Conservation (phyloP, 2,888 invertebrate species). For the Eupithecia inturbata region DNA sequence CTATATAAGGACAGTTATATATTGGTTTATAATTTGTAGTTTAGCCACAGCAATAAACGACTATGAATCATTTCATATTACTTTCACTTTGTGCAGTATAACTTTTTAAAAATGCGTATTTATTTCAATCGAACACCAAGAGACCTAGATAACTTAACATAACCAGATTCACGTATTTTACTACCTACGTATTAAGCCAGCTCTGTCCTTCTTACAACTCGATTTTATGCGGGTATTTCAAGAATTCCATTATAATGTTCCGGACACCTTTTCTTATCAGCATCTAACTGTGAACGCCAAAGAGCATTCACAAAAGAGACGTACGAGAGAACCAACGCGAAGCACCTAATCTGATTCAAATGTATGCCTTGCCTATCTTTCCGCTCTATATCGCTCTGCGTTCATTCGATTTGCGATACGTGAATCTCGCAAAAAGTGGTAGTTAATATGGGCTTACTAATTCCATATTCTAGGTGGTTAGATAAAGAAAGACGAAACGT, state of each 20-base stretch:
- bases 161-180: background rate
- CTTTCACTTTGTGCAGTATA: no score
- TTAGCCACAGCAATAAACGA: no score
- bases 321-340: background rate
- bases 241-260: conserved; percentile 1
- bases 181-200: background rate
- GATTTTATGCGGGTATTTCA: background rate
- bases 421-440: background rate
- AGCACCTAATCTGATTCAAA: conserved; percentile 5
- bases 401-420: background rate
- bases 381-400: background rate
- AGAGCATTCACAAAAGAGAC: conserved; percentile 4
- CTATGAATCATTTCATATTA: no score
- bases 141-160: background rate
- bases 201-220: background rate
- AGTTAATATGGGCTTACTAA: background rate
- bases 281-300: background rate
- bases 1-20: no score
- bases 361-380: conserved; percentile 5
- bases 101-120: no score
- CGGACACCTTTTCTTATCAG: conserved; percentile 8
- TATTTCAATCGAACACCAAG: no score
- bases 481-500: background rate
- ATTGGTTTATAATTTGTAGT: no score
- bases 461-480: background rate